Conservation (phyloP, 2,888 invertebrate species). For the Phyto melanocephala region DNA sequence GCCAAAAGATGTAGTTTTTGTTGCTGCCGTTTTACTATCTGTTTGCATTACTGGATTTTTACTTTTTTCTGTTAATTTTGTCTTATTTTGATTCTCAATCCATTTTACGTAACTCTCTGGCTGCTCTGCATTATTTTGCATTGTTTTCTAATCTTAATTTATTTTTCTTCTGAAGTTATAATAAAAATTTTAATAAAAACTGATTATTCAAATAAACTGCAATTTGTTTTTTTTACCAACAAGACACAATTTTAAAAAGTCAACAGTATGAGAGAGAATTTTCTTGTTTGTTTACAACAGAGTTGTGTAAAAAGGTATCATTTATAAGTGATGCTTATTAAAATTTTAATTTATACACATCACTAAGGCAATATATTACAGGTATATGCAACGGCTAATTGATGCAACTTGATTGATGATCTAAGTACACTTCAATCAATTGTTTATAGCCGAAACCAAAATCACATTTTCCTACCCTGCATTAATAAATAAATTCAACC, state of each 20-base stretch:
- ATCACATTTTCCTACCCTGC: too few relatives aligned
- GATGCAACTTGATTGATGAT: too few relatives aligned
- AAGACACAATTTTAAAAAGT: constrained; percentile 1
- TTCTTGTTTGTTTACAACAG: constrained; percentile 50
- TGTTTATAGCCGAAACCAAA: too few relatives aligned
- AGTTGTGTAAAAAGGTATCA: constrained; percentile 22
- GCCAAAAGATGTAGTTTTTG: neutral
- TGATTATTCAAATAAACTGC: neutral
- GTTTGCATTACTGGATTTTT: neutral
- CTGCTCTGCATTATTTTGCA: neutral
- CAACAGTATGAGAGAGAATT: neutral
- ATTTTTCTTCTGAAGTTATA: too few relatives aligned
- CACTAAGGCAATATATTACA: too few relatives aligned
- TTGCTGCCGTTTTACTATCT: neutral
- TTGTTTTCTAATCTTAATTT: too few relatives aligned
- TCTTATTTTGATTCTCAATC: neutral
- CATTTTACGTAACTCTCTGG: neutral
- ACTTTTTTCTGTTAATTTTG: neutral
- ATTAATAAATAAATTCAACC: too few relatives aligned
- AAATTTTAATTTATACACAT: too few relatives aligned
- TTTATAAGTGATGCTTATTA: neutral
- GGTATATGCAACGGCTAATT: too few relatives aligned
- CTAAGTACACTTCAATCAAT: too few relatives aligned
- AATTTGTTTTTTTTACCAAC: neutral
- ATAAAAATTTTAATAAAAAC: neutral